phyloP scores from a whole-genome alignment of 92 coral and sea anemone species.

The Ricordea florida region DNA sequence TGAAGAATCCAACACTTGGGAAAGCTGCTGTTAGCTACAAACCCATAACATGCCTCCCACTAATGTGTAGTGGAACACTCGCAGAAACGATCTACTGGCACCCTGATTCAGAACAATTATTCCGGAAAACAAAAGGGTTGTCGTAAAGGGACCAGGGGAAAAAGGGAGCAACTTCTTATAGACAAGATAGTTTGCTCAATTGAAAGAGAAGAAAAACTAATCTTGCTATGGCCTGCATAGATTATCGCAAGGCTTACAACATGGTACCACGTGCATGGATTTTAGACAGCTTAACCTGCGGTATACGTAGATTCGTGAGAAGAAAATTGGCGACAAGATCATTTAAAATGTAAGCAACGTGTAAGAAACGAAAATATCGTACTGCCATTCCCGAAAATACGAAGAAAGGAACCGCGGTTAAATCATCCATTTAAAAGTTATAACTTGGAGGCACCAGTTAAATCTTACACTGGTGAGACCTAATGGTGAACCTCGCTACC shows the following conservation, averaged over 20 bases:
- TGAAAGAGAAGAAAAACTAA: constrained; percentile 17
- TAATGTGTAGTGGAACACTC: constrained; percentile 31
- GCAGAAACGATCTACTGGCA: constrained; percentile 28
- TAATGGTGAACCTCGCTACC: too few species aligned
- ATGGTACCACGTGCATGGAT: constrained; percentile 55
- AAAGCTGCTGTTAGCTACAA: constrained; percentile 12
- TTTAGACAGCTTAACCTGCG: constrained; percentile 21
- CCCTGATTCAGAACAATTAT: constrained; percentile 17
- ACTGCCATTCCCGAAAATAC: too few species aligned
- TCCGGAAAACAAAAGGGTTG: constrained; percentile 44
- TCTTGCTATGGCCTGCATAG: constrained; percentile 50
- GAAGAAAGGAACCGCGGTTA: too few species aligned
- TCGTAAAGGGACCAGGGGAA: constrained; percentile 26
- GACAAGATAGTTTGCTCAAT: constrained; percentile 45
- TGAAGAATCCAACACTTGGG: constrained; percentile 26
- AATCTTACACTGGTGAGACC: too few species aligned
- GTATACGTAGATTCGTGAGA: too few species aligned
- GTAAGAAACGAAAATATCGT: too few species aligned
- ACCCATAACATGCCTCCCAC: constrained; percentile 52
- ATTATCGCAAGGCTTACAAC: constrained; percentile 46
- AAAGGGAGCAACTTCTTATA: constrained; percentile 38
- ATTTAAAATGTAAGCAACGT: too few species aligned
- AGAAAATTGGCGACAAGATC: too few species aligned
- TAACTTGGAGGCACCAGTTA: too few species aligned
- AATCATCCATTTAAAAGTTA: too few species aligned